Conservation (phyloP, 2,797 vertebrate species). For the Mormyrops attenuatus region DNA sequence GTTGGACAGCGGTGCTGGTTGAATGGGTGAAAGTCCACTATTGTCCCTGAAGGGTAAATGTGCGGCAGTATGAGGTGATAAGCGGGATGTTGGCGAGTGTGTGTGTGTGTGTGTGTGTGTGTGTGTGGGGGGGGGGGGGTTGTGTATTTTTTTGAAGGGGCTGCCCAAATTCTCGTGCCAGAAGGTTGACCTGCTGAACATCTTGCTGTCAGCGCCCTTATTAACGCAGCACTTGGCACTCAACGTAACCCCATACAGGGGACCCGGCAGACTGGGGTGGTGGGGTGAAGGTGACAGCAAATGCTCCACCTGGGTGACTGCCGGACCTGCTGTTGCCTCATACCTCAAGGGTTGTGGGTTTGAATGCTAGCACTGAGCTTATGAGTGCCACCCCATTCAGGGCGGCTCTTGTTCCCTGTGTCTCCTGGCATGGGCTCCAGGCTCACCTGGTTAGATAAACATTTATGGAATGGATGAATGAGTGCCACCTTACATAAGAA, state of each 20-base stretch:
- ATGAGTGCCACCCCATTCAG: constrained; percentile 11
- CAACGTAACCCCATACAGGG: neutral
- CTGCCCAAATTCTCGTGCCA: neutral
- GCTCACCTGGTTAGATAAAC: neutral
- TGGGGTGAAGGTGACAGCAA: neutral
- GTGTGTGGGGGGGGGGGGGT: too few relatives aligned
- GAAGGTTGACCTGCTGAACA: neutral
- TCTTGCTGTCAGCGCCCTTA: neutral
- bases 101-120: too few relatives aligned
- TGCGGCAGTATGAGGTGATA: neutral
- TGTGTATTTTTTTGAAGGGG: neutral
- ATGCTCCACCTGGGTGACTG: too few relatives aligned
- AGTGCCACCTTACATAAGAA: too few relatives aligned
- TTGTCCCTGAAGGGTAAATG: neutral
- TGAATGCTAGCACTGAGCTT: neutral
- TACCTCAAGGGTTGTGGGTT: neutral
- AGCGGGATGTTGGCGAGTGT: neutral
- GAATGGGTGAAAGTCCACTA: neutral
- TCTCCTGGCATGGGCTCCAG: neutral
- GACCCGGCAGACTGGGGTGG: neutral
- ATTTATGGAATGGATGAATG: neutral
- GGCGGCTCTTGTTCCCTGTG: neutral
- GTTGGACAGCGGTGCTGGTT: neutral
- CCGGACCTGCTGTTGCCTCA: neutral
- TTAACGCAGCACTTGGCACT: neutral